Conservation (phyloP, 1,140 invertebrate genomes). For the Penaeus vannamei region DNA sequence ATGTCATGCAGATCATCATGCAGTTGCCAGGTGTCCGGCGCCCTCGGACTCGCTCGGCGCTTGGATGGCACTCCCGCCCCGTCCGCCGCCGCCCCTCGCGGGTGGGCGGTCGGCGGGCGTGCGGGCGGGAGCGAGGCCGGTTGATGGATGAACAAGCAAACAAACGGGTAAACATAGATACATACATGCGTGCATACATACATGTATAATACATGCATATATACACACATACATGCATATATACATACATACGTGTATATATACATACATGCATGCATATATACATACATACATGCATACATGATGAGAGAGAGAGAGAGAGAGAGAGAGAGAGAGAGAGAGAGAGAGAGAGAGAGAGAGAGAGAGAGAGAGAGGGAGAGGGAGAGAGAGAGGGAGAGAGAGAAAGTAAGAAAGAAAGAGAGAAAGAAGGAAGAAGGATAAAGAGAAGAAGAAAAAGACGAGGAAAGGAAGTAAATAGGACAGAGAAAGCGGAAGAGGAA, state of each 20-base stretch:
- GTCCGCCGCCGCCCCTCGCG: no score
- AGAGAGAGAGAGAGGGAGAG: no score
- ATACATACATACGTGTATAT: not conserved
- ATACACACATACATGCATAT: not conserved
- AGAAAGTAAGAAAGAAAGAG: not conserved
- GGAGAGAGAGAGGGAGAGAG: not conserved
- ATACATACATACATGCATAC: not conserved
- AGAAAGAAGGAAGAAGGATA: not conserved
- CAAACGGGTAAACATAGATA: not conserved
- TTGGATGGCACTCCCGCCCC: no score
- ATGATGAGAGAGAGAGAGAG: not conserved
- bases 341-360: no score
- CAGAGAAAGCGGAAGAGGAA: not conserved
- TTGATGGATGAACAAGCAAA: not conserved
- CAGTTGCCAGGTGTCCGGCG: no score
- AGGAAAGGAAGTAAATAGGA: not conserved
- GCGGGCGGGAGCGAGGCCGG: no score
- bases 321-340: constrained; percentile 22
- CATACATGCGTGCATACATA: not conserved
- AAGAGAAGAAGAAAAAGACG: not conserved
- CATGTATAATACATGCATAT: not conserved
- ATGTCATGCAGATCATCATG: no score
- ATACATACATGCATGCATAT: not conserved
- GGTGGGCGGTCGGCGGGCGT: no score
- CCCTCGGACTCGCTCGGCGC: no score